Evolutionary conservation across 2,888 invertebrate species (phyloP), one percentile per base, ranked within the genome.

Genomic region (Pelosia muscerda): DNA sequence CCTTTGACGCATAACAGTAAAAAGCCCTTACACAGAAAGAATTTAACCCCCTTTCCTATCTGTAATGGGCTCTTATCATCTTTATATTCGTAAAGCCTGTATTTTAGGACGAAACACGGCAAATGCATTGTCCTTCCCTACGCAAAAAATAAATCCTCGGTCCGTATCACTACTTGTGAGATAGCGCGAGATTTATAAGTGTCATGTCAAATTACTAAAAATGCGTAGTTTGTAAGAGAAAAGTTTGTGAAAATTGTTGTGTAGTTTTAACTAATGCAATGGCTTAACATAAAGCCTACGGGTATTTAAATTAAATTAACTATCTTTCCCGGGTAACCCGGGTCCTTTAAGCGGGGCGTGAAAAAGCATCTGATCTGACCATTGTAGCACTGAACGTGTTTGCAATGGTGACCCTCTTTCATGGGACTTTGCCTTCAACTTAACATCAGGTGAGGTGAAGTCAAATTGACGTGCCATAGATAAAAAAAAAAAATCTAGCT

Each of bases 21-120:
- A 90, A 88, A 88, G 81, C 82, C 85, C 83, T 85, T 84, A 81
- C 79, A 81, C 74, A 84, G 81, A 64, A 74, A 81, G 58, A 28
- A 53, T 65, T 58, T 34, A 22, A 53, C 65, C 86, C 85, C 84
- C 83, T 82, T 83, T 83, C 79, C 84, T 89, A 88, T 88, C 88
- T 87, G 70, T 87, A 86, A 87, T 87, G 82, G 81, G 73, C 78
- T 85, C 91, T 94, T 94, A 94, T 94, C 94, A 91, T 92, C 89
- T 92, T 93, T 92, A 90, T 93, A 87, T 84, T 85, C 85, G 81
- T 86, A 84, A 86, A 86, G 87, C 85, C 86, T 82, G 85, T 86
- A 82, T 86, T 86, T 85, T 76, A 81, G 83, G 84, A 81, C 81
- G 80, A 81, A 88, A 88, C 88, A 89, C 78, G 87, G 86, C 84